phyloP scores from a whole-genome alignment of 2,888 invertebrate species.

The Sminthurinus aureus region DNA sequence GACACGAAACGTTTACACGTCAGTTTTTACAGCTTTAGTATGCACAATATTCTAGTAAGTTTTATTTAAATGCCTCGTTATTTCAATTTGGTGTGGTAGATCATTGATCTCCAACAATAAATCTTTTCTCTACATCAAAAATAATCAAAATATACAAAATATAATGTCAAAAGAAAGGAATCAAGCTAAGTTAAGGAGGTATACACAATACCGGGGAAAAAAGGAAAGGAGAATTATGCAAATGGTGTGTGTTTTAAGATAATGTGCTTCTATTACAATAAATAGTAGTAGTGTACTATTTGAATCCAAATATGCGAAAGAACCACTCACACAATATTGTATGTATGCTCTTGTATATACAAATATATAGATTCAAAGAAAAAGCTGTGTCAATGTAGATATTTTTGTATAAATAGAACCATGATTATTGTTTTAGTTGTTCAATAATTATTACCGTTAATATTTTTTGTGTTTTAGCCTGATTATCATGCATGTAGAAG shows the following conservation, averaged over 20 bases:
- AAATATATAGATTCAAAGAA: background rate
- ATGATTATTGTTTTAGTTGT: background rate
- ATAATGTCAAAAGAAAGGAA: too few species aligned
- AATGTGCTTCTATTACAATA: background rate
- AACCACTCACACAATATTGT: too few species aligned
- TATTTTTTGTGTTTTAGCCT: background rate
- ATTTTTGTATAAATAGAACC: background rate
- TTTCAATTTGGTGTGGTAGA: background rate
- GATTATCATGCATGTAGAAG: too few species aligned
- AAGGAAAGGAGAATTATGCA: background rate
- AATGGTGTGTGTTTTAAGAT: too few species aligned
- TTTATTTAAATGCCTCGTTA: background rate
- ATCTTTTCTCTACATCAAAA: background rate
- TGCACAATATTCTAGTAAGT: background rate
- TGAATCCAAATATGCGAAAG: too few species aligned
- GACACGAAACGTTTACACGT: too few species aligned
- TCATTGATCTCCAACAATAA: background rate
- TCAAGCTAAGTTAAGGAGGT: too few species aligned
- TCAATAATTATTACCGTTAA: background rate
- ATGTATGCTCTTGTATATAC: too few species aligned
- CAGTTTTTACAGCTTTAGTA: background rate
- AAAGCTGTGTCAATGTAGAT: background rate
- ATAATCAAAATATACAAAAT: too few species aligned
- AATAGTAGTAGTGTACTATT: background rate
- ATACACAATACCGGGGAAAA: too few species aligned